A percentile compares a stretch with the other conserved stretches of the same genome.
phyloP scores from a whole-genome alignment of 2,113 vertebrate genomes.

The Strigops habroptila region DNA sequence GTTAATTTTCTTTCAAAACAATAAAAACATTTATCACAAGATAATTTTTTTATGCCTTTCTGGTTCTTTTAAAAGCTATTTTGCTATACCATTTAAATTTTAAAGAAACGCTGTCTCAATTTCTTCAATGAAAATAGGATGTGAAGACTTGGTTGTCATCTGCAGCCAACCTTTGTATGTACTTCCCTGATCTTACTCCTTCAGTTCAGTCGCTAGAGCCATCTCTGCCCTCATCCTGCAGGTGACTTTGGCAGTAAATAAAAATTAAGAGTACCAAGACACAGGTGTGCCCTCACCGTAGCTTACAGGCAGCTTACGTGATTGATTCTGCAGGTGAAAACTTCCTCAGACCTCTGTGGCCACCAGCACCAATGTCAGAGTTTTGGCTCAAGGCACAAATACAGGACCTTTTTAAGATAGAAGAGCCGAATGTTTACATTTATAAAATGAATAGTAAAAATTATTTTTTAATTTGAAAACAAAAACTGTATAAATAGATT shows the following conservation, averaged over 20 bases:
- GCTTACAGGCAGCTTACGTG: not conserved
- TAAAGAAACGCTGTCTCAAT: not conserved
- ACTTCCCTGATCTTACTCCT: not conserved
- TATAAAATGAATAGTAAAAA: not conserved
- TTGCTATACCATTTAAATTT: not conserved
- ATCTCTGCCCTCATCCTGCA: not conserved
- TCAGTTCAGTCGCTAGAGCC: not conserved
- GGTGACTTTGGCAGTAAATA: not conserved
- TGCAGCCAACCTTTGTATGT: not conserved
- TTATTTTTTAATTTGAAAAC: not conserved
- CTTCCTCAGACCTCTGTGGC: not conserved
- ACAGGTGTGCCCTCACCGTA: not conserved
- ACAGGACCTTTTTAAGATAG: not conserved
- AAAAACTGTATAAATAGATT: not conserved
- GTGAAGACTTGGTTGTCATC: not conserved
- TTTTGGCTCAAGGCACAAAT: not conserved
- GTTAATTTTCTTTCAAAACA: not conserved
- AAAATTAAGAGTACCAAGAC: not conserved
- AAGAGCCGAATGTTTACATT: not conserved
- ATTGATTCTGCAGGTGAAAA: not conserved
- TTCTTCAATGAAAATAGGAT: not conserved
- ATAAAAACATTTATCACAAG: not conserved
- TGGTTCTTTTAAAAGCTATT: not conserved
- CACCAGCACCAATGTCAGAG: not conserved
- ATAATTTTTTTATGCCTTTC: not conserved